Base-by-base conservation (phyloP, 2,797 vertebrate genomes). In the Myioborus miniatus region DNA sequence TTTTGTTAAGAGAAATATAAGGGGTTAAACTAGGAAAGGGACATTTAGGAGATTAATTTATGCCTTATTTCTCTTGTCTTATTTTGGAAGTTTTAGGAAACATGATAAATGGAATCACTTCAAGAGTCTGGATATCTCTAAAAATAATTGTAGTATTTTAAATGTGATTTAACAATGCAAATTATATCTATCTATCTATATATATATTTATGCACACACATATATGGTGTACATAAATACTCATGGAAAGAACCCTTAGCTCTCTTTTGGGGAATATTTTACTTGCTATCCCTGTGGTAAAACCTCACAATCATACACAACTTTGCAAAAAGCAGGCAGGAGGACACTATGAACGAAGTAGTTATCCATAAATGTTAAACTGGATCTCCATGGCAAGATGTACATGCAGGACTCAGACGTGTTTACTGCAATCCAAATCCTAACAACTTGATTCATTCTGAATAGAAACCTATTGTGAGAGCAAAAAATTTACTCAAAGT, bases 21-120 rank as follows among this genome's bases (percentile, higher is more conserved):
- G 19, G 44, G 34, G 43, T 80, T 95, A 92, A 89, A 15, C 9
- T 70, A 71, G 37, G 30, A 80, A 85, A 87, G 60, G 26, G 15
- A 14, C 16, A 8, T 55, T 89, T 77, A 58, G 24, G 39, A 83
- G 24, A 50, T 64, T 36, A 78, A 81, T 71, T 81, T 87, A 44
- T 84, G 39, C 17, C 30, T 78, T 91, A 63, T 81, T 87, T 89
- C 12, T 62, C 15, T 50, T 47, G 5, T 71, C n/a, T 91, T 1
- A 16, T 64, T 90, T 87, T 70, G 36, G 39, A 83, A 72, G 20
- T 39, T 89, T 64, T 67, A 81, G 44, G 30, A 59, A 52, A 24
- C 15, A 4, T 32, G 87, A 34, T 14, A 74, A 63, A 74, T 34
- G 11, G 37, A 77, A 65, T 64, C 27, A 34, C 12, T 70, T 49